Base-by-base conservation (phyloP, 2,888 invertebrate genomes). In the Euclidia mi region DNA sequence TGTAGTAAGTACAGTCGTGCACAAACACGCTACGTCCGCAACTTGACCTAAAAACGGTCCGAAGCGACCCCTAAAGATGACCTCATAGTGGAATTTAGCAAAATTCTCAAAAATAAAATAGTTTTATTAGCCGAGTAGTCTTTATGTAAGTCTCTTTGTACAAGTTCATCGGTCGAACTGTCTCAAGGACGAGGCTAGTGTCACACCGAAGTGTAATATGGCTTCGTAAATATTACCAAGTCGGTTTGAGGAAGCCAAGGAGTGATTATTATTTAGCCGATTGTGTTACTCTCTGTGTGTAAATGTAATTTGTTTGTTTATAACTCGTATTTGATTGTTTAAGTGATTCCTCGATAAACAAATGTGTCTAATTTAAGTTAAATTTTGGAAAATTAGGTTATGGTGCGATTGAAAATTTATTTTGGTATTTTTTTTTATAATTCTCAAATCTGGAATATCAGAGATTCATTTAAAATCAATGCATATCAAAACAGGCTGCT, bases 101-200 rank as follows among this genome's bases (percentile, higher is more conserved):
- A 42, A 15, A 52, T 42, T 59, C 35, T 34, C 37, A 35, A 52
- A 43, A 56, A 55, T 44, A 51, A 66, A 56, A 47, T 28, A 47
- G 46, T 59, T 65, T 65, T 47, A 45, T 49, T 32, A 49, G 18
- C 20, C n/a, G 37, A 45, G 11, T 40, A 15, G 32, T 34, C 20
- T 56, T 50, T 64, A 42, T 42, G 43, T 56, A 45, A 46, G 32
- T 34, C 42, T 25, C 28, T 47, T 46, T 11, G 34, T 34, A n/a
- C 10, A 69, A 73, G 85, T 81, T 84, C 84, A 75, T 71, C 55
- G 82, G 28, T 71, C 79, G 68, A 68, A 31, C 45, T 48, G 82
- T 78, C 81, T 80, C 80, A 78, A 85, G 81, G 85, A 70, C 71
- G 43, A 31, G 43, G 18, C 17, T 10, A 18, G 4, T 10, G 34